Percentiles rank a stretch among this genome's conserved stretches.
These are phyloP conservation scores for Agelastica alni DNA, from an alignment of 2,888 invertebrate species.

Conservation along the genomic window DNA sequence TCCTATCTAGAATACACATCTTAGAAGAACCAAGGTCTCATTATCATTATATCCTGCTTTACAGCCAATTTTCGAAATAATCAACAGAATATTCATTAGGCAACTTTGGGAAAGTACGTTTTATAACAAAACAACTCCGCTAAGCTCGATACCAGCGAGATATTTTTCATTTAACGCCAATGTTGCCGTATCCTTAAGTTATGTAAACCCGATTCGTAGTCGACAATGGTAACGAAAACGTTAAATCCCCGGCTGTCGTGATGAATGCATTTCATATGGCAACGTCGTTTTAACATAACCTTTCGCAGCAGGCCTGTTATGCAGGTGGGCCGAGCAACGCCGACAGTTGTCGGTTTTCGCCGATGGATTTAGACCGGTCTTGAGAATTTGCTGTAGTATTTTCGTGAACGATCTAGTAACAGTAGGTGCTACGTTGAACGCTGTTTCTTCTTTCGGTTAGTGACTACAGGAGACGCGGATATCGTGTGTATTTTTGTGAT, in stretches of 20 bases:
- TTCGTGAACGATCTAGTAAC: conserved; percentile 38
- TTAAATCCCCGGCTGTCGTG: background rate
- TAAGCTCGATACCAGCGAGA: conserved; percentile 32
- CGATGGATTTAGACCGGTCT: conserved; percentile 54
- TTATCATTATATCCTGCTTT: conserved; percentile 21
- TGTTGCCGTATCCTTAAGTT: conserved; percentile 9
- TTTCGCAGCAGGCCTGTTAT: conserved; percentile 56
- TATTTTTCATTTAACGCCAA: conserved; percentile 27
- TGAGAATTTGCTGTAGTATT: conserved; percentile 41
- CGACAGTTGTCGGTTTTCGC: conserved; percentile 53
- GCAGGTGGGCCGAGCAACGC: conserved; percentile 58
- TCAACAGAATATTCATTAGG: conserved; percentile 31
- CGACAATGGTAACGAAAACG: too few relatives aligned
- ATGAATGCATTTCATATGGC: background rate
- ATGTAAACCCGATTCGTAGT: conserved; percentile 2
- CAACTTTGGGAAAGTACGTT: conserved; percentile 33
- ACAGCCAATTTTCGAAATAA: conserved; percentile 28
- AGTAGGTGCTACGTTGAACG: conserved; percentile 36
- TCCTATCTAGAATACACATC: too few relatives aligned
- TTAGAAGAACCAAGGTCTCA: conserved; percentile 16
- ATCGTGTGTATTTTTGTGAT: conserved; percentile 35
- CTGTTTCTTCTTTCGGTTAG: conserved; percentile 28
- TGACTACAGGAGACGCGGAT: conserved; percentile 22
- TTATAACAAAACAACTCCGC: conserved; percentile 31
- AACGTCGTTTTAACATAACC: conserved; percentile 48